Percentiles rank a stretch among this genome's conserved stretches.
phyloP scores from a whole-genome alignment of 2,113 vertebrate species.

The Scopus umbretta region DNA sequence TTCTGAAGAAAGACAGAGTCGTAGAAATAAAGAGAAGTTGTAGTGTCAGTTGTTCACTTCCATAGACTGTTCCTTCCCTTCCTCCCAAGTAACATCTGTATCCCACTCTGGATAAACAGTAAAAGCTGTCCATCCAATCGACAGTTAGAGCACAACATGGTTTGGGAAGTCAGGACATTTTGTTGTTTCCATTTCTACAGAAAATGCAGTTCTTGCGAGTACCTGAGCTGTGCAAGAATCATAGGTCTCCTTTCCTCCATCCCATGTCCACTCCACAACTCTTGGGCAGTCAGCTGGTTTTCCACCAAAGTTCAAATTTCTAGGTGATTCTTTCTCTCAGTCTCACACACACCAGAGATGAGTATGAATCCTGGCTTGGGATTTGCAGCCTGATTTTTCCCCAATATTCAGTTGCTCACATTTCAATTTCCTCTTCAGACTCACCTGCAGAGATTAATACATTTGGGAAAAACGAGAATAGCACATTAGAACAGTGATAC shows the following conservation, averaged over 20 bases:
- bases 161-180: neutral
- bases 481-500: neutral
- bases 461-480: neutral
- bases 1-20: neutral
- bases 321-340: neutral
- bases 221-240: neutral
- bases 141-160: neutral
- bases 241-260: neutral
- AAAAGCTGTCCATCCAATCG: neutral
- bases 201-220: neutral
- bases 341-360: neutral
- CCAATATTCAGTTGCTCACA: neutral
- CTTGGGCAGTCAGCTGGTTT: neutral
- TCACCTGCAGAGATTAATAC: neutral
- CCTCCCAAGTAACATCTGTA: neutral
- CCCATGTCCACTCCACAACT: neutral
- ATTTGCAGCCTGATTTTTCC: neutral
- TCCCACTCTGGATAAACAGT: neutral
- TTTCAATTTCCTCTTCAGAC: neutral
- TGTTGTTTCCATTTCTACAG: neutral
- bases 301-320: neutral
- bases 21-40: neutral
- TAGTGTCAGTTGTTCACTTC: neutral
- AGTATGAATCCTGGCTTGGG: neutral
- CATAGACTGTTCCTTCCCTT: neutral